These are phyloP conservation scores for Papilio glaucus DNA, from an alignment of 1,140 invertebrate genomes.

Conservation along the genomic window DNA sequence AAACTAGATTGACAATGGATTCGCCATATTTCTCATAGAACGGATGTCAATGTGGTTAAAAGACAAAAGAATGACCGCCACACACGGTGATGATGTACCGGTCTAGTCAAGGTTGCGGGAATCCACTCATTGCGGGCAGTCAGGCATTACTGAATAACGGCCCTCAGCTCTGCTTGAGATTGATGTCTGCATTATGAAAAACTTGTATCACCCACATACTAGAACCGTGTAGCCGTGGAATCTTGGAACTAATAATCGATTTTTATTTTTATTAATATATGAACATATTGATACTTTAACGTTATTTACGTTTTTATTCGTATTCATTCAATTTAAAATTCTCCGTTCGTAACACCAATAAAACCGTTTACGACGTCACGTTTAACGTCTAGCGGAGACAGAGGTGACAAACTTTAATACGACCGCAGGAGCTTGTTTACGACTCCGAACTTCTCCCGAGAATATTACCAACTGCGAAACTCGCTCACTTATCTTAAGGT, in stretches of 20 bases:
- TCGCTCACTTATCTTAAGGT: background rate
- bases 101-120: too few species aligned
- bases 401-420: conserved; percentile 25
- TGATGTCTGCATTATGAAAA: too few species aligned
- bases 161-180: too few species aligned
- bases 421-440: conserved; percentile 18
- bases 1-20: too few species aligned
- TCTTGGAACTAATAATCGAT: background rate
- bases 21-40: too few species aligned
- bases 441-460: conserved; percentile 9
- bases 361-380: conserved; percentile 8
- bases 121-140: too few species aligned
- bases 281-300: background rate
- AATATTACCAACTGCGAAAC: conserved; percentile 1
- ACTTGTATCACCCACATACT: too few species aligned
- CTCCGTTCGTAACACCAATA: background rate
- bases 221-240: too few species aligned
- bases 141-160: too few species aligned
- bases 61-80: too few species aligned
- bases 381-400: conserved; percentile 9
- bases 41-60: too few species aligned
- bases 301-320: background rate
- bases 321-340: background rate
- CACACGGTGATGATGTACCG: too few species aligned
- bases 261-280: background rate